A percentile compares a stretch with the other conserved stretches of the same genome.
phyloP scores from a whole-genome alignment of 2,113 vertebrate species.

The Megalops atlanticus region DNA sequence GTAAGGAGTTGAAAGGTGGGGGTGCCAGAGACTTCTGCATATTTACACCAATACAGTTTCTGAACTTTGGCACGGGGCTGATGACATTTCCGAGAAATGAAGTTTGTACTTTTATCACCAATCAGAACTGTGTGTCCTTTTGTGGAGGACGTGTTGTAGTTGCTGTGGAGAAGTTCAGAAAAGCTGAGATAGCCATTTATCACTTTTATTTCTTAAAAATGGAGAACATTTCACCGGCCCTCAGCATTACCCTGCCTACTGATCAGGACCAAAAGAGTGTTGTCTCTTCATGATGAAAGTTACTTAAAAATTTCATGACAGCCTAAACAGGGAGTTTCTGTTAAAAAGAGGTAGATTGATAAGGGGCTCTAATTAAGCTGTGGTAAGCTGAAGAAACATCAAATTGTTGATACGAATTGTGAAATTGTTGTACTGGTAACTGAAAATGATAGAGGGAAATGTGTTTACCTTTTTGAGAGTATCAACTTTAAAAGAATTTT shows the following conservation, averaged over 20 bases:
- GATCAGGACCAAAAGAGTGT: background rate
- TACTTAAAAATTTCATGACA: too few species aligned
- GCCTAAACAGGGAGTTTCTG: too few species aligned
- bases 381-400: too few species aligned
- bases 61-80: constrained; percentile 10
- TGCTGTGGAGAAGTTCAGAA: background rate
- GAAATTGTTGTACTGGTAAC: background rate
- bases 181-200: background rate
- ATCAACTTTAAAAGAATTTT: background rate
- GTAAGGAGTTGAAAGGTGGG: background rate
- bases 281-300: background rate
- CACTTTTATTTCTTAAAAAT: background rate
- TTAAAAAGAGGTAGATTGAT: too few species aligned
- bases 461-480: background rate
- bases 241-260: background rate
- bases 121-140: background rate
- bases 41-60: background rate
- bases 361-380: too few species aligned
- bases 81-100: background rate
- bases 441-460: background rate
- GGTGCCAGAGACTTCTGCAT: background rate
- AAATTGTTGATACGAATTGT: too few species aligned
- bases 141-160: background rate
- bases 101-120: constrained; percentile 15
- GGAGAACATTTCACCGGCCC: background rate